phyloP scores from a whole-genome alignment of 2,888 invertebrate species.

The Apodemia hepburni region DNA sequence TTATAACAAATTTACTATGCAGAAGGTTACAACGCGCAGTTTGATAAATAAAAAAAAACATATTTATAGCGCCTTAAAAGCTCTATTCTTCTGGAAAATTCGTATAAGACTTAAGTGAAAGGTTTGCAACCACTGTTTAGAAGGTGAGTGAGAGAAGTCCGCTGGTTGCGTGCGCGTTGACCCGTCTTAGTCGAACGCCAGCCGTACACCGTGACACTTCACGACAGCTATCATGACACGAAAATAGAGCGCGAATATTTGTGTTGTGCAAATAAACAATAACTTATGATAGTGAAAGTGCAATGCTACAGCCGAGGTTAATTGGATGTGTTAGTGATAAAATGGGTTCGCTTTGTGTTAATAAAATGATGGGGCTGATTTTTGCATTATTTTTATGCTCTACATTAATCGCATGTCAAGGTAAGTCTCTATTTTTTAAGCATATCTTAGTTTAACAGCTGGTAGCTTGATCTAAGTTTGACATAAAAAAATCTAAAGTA shows the following conservation, averaged over 20 bases:
- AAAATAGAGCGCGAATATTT: slow-evolving; percentile 30
- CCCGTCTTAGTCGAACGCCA: slow-evolving; percentile 53
- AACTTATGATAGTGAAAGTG: slow-evolving; percentile 48
- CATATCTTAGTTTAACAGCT: too few species aligned
- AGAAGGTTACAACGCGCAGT: too few species aligned
- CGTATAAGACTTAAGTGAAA: slow-evolving; percentile 25
- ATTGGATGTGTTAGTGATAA: slow-evolving; percentile 52
- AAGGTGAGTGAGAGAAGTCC: slow-evolving; percentile 46
- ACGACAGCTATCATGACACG: slow-evolving; percentile 40
- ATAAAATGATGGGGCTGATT: slow-evolving; percentile 27
- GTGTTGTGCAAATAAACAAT: slow-evolving; percentile 43
- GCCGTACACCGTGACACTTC: slow-evolving; percentile 42
- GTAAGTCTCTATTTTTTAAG: slow-evolving; percentile 38
- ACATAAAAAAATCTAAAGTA: too few species aligned
- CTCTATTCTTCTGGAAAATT: slow-evolving; percentile 21
- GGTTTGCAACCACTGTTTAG: slow-evolving; percentile 34
- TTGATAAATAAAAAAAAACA: too few species aligned
- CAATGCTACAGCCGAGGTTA: slow-evolving; percentile 71
- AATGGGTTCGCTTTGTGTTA: slow-evolving; percentile 43
- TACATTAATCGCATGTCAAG: slow-evolving; percentile 64
- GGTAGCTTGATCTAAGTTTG: too few species aligned
- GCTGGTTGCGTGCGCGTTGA: slow-evolving; percentile 42
- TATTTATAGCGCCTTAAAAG: slow-evolving; percentile 4
- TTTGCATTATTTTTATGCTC: slow-evolving; percentile 39
- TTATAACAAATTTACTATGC: too few species aligned